Evolutionary conservation across 2,888 invertebrate species (phyloP).

Genomic region (Neoscelio sp.): DNA sequence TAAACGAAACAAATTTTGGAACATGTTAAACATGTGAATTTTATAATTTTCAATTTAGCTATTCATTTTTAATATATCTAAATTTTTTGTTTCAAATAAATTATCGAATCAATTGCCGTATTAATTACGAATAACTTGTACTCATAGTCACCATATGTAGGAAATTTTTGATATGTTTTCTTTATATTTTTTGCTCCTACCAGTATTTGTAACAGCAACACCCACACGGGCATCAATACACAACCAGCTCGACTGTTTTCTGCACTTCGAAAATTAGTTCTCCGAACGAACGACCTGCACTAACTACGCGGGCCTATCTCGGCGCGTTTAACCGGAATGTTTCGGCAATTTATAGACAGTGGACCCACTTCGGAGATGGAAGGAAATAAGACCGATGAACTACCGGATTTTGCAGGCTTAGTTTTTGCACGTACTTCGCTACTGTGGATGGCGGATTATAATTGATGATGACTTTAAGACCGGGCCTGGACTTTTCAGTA

Average conservation of each 20-base stretch:
- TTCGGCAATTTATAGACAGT: conserved; percentile 53
- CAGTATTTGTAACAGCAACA: too few relatives aligned
- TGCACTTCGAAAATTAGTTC: conserved; percentile 57
- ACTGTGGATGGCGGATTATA: conserved; percentile 47
- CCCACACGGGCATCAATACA: conserved; percentile 2
- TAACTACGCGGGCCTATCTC: conserved; percentile 45
- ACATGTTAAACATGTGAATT: too few relatives aligned
- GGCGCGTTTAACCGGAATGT: conserved; percentile 29
- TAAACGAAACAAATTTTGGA: too few relatives aligned
- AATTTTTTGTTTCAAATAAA: too few relatives aligned
- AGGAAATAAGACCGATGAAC: conserved; percentile 45
- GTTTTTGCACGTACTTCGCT: conserved; percentile 37
- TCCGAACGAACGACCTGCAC: conserved; percentile 40
- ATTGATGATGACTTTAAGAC: conserved; percentile 57
- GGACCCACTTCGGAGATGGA: conserved; percentile 6
- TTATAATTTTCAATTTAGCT: too few relatives aligned
- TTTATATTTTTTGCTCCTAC: too few relatives aligned
- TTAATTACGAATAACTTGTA: too few relatives aligned
- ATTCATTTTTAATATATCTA: too few relatives aligned
- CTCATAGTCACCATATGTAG: too few relatives aligned
- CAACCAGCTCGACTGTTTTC: conserved; percentile 23
- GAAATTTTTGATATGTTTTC: too few relatives aligned
- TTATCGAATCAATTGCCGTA: too few relatives aligned
- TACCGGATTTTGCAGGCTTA: conserved; percentile 40
- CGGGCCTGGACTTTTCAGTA: conserved; percentile 34